Base-by-base conservation (phyloP, 2,797 vertebrate genomes). In the Chrosomus eos region DNA sequence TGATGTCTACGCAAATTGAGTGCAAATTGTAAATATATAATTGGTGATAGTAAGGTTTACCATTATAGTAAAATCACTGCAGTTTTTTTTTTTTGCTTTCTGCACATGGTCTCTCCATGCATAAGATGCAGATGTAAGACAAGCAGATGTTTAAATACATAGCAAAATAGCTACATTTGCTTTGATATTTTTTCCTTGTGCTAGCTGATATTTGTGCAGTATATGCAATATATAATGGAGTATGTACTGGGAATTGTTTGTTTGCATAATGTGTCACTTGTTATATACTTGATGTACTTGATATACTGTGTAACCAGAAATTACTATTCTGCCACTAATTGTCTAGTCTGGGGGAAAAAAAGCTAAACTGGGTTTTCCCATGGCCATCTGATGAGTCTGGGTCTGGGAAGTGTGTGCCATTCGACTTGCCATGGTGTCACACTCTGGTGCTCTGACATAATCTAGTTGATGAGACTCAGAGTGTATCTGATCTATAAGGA, bases 401-500 rank as follows among this genome's bases (percentile, higher is more conserved):
- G 36, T 36, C 43, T 28, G 36, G 18, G 48, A 70, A 38, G 31
- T 70, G 31, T 70, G 62, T 45, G 45, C 45, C 14, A 43, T 83
- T 68, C 9, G 5, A 73, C 72, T 40, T 40, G 10, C 60, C 21
- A 19, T 75, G 73, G n/a, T 71, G 75, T 77, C 36, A 45, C 66
- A 72, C 40, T 72, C 51, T 62, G 21, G 21, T 76, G 18, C 53
- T 62, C 38, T 84, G 75, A 64, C 75, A 79, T 62, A 79, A 84
- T 79, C 53, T 79, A 3, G 19, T 62, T 84, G 75, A 84, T 84
- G 53, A 84, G 82, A 58, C 51, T 48, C 45, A 67, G 33, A 58
- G 45, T 31, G 60, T 55, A 60, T 40, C 45, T 58, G 45, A 43
- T 88, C 84, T 90, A 80, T 81, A 62, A 84, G 81, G 82, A 86